phyloP scores from a whole-genome alignment of 2,888 invertebrate species.

The Pasiphila rectangulata region DNA sequence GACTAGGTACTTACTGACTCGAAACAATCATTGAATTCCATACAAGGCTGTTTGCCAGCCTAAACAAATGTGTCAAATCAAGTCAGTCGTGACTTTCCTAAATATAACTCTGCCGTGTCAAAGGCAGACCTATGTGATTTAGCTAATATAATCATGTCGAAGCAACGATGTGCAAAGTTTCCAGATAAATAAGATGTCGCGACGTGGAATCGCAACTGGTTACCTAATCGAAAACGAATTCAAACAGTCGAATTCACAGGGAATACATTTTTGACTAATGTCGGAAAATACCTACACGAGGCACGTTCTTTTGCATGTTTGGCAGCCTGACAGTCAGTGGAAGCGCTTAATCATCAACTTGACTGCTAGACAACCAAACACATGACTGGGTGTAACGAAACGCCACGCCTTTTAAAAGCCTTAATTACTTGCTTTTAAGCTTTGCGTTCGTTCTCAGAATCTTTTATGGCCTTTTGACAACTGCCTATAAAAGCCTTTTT shows the following conservation, averaged over 20 bases:
- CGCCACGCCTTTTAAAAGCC: background rate
- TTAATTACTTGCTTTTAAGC: constrained; percentile 1
- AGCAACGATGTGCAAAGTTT: background rate
- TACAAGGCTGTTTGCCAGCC: background rate
- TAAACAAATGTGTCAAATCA: constrained; percentile 15
- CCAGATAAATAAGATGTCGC: background rate
- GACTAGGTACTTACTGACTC: too few species aligned
- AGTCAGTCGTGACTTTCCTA: constrained; percentile 16
- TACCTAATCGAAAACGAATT: too few species aligned
- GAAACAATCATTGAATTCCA: too few species aligned
- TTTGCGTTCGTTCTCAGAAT: background rate
- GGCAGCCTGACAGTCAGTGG: background rate
- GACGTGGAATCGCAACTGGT: too few species aligned
- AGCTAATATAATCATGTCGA: too few species aligned
- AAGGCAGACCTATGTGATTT: constrained; percentile 10
- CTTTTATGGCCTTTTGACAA: background rate
- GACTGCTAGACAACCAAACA: background rate
- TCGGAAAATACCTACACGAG: too few species aligned
- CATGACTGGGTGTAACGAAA: background rate
- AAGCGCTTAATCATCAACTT: background rate
- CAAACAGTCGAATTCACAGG: too few species aligned
- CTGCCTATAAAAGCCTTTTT: background rate
- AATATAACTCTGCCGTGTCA: constrained; percentile 18
- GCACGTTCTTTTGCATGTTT: too few species aligned
- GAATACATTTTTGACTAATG: too few species aligned